phyloP scores from a whole-genome alignment of 2,888 invertebrate species.

The Archips xylosteana region DNA sequence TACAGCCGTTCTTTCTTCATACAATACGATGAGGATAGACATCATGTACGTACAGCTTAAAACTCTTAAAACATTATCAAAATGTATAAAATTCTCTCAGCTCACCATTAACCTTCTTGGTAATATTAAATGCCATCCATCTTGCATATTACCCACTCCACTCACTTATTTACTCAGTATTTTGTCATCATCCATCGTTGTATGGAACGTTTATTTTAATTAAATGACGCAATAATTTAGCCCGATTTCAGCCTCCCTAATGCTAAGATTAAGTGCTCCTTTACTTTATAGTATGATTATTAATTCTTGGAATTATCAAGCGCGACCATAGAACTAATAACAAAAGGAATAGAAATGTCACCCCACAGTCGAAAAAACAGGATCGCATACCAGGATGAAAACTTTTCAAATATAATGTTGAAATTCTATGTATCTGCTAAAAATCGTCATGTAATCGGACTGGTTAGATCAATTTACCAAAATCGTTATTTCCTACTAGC shows the following conservation, averaged over 20 bases:
- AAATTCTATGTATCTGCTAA: no score
- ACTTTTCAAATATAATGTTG: no score
- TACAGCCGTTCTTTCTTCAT: not conserved
- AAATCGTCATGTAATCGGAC: no score
- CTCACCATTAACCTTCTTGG: conserved; percentile 3
- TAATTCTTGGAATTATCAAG: not conserved
- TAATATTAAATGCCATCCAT: conserved; percentile 20
- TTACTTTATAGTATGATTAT: conserved; percentile 1
- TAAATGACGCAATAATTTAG: conserved; percentile 21
- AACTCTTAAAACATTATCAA: not conserved
- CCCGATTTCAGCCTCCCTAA: conserved; percentile 6
- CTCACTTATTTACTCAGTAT: conserved; percentile 12
- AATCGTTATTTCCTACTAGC: no score
- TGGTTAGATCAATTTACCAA: no score
- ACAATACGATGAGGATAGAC: not conserved
- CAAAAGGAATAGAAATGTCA: no score
- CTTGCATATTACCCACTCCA: conserved; percentile 9
- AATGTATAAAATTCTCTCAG: not conserved
- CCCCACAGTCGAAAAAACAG: no score
- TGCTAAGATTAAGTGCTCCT: conserved; percentile 10
- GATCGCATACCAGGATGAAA: no score
- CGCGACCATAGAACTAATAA: not conserved
- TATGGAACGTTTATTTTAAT: conserved; percentile 38
- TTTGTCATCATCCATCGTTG: conserved; percentile 37
- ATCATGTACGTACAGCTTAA: not conserved